Evolutionary conservation across 2,797 vertebrate genomes (phyloP), one percentile per base, ranked within the genome.

Genomic region (Catharus ustulatus): DNA sequence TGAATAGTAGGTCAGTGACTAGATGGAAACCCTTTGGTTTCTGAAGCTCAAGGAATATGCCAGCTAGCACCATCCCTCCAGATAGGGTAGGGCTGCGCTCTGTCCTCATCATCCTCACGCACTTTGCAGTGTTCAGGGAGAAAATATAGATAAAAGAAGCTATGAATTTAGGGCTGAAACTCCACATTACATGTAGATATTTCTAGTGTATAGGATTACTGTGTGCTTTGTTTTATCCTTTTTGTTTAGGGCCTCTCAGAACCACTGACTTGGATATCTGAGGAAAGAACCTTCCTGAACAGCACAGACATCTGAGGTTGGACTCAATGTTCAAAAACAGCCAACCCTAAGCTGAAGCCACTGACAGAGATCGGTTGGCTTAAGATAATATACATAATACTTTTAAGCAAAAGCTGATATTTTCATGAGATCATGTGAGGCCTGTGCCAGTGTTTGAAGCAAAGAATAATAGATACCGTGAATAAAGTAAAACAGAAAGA

Each of bases 171-270:
- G 29, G 49, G 14, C 36, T 59, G 22, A 43, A 85, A n/a, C 17
- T 7, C 24, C 62, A 15, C 3, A 24, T 71, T 85, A 64, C 42
- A 16, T 17, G 3, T 11, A 57, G 49, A 17, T 18, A 9, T 77
- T 84, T 90, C 27, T 54, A 62, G 17, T 51, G 32, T 26, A 55
- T 61, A 23, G 20, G 46, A 54, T 69, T 72, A 51, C 4, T 43
- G 15, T 40, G 18, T 54, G 11, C 48, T 71, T 29, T 0, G 0
- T 58, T 64, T 71, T 68, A 26, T 0, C 9, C 11, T 21, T 43
- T 52, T 77, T 61, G 13, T 36, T 55, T 68, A 64, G 24, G 14
- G 15, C 5, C 22, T 84, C 12, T 80, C 36, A 46, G 22, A 89
- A 48, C 5, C 14, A 9, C 18, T 67, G 29, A 24, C 17, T 42